A percentile compares a stretch with the other conserved stretches of the same genome.
These are phyloP conservation scores for Scotopteryx bipunctaria DNA, from an alignment of 2,888 invertebrate species.

Conservation along the genomic window DNA sequence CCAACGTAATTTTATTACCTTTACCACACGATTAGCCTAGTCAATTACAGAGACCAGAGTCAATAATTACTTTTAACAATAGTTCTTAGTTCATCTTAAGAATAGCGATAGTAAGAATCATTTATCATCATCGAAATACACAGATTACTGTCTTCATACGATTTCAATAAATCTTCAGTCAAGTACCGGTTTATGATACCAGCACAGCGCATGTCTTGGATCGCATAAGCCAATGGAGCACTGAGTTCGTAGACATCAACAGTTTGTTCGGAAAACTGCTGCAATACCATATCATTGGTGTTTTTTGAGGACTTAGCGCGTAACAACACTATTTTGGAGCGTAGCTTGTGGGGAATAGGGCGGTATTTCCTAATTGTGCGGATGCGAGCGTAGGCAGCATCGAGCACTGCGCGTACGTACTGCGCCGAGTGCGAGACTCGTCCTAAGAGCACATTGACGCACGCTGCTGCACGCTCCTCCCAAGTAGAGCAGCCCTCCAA, in stretches of 20 bases:
- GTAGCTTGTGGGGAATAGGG: conserved; percentile 33
- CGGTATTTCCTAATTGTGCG: conserved; percentile 38
- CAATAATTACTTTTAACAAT: neutral
- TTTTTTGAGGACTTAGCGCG: conserved; percentile 28
- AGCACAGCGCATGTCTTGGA: conserved; percentile 45
- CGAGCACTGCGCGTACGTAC: conserved; percentile 49
- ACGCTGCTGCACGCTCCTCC: conserved; percentile 38
- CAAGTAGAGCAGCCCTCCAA: conserved; percentile 25
- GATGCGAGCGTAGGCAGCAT: conserved; percentile 47
- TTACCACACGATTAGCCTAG: no score
- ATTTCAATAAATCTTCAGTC: conserved; percentile 38
- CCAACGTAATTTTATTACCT: conserved; percentile 1
- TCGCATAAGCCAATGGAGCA: conserved; percentile 38
- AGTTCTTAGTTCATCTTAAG: no score
- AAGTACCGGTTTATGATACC: conserved; percentile 51
- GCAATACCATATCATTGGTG: conserved; percentile 1
- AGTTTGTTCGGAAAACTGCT: conserved; percentile 43
- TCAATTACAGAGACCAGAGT: no score
- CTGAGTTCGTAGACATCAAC: conserved; percentile 42
- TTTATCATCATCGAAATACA: conserved; percentile 29
- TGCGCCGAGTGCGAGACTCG: conserved; percentile 50
- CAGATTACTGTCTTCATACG: conserved; percentile 42
- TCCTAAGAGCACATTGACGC: conserved; percentile 44
- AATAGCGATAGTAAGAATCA: no score
- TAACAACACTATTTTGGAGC: conserved; percentile 49